Evolutionary conservation across 2,888 invertebrate genomes (phyloP).

Genomic region (Erebia ligea): DNA sequence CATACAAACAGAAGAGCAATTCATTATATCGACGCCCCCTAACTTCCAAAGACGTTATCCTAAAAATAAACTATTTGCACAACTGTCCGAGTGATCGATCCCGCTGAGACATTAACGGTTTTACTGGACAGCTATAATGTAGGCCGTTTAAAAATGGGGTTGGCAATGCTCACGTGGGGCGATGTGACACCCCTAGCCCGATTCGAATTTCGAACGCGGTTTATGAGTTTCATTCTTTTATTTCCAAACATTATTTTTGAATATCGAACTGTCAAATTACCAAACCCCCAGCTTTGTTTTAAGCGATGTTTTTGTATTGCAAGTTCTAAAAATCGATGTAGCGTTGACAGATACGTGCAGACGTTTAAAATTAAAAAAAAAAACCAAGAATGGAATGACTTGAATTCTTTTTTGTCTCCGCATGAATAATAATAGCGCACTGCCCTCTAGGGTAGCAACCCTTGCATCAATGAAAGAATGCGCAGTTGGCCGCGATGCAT

Average conservation of each 20-base stretch:
- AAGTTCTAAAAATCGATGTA: conserved; percentile 45
- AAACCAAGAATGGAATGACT: conserved; percentile 54
- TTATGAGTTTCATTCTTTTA: conserved; percentile 30
- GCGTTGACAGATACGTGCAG: conserved; percentile 69
- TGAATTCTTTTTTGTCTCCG: conserved; percentile 56
- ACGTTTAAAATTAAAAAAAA: conserved; percentile 45
- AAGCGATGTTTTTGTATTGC: conserved; percentile 58
- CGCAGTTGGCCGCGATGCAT: conserved; percentile 71
- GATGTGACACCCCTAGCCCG: conserved; percentile 72
- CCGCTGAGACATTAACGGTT: conserved; percentile 76
- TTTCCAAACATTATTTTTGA: conserved; percentile 28
- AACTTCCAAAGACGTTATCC: conserved; percentile 65
- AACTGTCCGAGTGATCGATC: conserved; percentile 74
- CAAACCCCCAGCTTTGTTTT: conserved; percentile 69
- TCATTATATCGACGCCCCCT: conserved; percentile 61
- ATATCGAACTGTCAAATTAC: conserved; percentile 36
- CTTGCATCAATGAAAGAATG: conserved; percentile 73
- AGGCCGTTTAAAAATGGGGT: conserved; percentile 78
- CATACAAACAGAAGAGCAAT: conserved; percentile 58
- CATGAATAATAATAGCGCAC: conserved; percentile 74
- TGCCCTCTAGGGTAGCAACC: conserved; percentile 75
- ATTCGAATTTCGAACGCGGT: conserved; percentile 63
- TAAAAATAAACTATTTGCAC: conserved; percentile 74
- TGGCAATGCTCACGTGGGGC: conserved; percentile 67
- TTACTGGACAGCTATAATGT: conserved; percentile 70